phyloP scores from a whole-genome alignment of 1,140 invertebrate species.

The Diuraphis noxia region DNA sequence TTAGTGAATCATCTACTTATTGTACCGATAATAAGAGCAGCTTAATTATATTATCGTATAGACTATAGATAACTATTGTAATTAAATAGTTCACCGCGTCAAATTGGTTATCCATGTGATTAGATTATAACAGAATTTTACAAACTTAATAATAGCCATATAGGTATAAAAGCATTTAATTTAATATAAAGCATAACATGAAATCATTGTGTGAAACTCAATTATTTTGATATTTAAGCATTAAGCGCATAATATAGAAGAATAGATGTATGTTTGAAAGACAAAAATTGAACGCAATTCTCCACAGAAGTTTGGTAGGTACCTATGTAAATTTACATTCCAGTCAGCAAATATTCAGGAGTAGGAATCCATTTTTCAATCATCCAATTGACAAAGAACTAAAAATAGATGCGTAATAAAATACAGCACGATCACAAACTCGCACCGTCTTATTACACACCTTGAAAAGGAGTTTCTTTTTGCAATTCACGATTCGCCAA shows the following conservation, averaged over 20 bases:
- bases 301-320: not conserved
- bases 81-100: not conserved
- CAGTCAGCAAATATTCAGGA: not conserved
- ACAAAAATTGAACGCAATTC: not conserved
- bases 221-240: not conserved
- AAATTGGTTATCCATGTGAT: not conserved
- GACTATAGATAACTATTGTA: too few species aligned
- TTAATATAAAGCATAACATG: not conserved
- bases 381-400: not conserved
- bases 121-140: not conserved
- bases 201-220: not conserved
- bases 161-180: not conserved
- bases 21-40: not conserved
- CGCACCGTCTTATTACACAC: too few species aligned
- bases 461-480: not conserved
- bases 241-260: too few species aligned
- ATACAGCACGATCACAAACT: not conserved
- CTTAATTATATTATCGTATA: not conserved
- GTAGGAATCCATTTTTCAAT: constrained; percentile 18
- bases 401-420: not conserved
- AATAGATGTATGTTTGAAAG: not conserved
- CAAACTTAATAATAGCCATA: too few species aligned
- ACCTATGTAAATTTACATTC: constrained; percentile 26
- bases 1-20: not conserved
- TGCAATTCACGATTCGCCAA: not conserved